A percentile compares a stretch with the other conserved stretches of the same genome.
These are phyloP conservation scores for Scatophagus argus DNA, from an alignment of 2,113 vertebrate species.

Conservation along the genomic window DNA sequence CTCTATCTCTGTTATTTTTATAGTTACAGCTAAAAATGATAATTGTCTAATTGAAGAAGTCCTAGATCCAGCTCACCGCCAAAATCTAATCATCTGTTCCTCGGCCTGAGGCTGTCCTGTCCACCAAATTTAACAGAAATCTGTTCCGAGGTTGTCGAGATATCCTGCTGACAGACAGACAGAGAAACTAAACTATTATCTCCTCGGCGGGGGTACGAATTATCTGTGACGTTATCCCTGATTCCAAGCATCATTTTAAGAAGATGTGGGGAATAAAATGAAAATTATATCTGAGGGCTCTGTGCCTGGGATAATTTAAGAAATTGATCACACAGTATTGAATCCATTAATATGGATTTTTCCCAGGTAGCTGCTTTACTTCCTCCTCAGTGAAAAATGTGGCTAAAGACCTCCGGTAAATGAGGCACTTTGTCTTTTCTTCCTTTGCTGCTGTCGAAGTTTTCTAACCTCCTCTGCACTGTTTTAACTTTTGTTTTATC, in stretches of 20 bases:
- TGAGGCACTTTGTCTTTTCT: constrained; percentile 44
- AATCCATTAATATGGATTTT: constrained; percentile 43
- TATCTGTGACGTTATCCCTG: constrained; percentile 30
- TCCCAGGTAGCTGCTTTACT: constrained; percentile 37
- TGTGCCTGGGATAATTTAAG: constrained; percentile 40
- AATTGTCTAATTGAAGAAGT: constrained; percentile 49
- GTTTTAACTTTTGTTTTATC: background rate
- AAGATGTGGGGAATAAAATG: constrained; percentile 3
- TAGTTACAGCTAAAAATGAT: constrained; percentile 40
- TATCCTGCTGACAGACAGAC: constrained; percentile 46
- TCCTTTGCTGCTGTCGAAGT: constrained; percentile 9
- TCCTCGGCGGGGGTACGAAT: constrained; percentile 31
- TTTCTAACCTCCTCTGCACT: constrained; percentile 18
- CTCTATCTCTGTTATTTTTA: constrained; percentile 18
- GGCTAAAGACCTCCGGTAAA: constrained; percentile 18
- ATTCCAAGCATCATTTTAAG: constrained; percentile 41
- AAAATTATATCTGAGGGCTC: constrained; percentile 26
- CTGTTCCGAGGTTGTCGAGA: constrained; percentile 4
- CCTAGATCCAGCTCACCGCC: constrained; percentile 33
- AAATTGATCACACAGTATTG: constrained; percentile 50
- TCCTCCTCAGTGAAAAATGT: constrained; percentile 17
- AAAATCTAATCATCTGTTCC: constrained; percentile 46
- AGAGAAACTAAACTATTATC: constrained; percentile 29
- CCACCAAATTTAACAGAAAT: constrained; percentile 27
- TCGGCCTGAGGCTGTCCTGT: constrained; percentile 41